These are phyloP conservation scores for Nesogale talazaci DNA, from an alignment of 2,113 vertebrate genomes.

Conservation along the genomic window DNA sequence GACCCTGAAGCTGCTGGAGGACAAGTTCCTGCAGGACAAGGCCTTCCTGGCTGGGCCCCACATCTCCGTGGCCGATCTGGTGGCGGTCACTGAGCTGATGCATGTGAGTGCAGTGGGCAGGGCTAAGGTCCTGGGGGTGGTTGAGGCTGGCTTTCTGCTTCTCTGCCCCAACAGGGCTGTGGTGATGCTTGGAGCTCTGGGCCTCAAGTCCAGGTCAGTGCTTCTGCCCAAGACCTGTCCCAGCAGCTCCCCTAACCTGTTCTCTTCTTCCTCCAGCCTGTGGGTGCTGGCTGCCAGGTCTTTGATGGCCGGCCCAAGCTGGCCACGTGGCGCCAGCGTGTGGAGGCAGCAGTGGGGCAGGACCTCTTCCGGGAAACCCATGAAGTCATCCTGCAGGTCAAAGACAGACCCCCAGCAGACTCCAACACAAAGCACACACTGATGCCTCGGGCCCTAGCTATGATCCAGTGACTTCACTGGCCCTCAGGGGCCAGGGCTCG, in stretches of 20 bases:
- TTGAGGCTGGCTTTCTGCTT: not conserved
- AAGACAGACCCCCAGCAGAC: slow-evolving; percentile 45
- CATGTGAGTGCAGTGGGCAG: slow-evolving; percentile 52
- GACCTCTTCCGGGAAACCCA: slow-evolving; percentile 86
- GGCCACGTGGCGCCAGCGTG: slow-evolving; percentile 82
- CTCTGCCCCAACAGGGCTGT: not conserved
- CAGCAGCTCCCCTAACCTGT: not conserved
- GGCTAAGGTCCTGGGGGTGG: not conserved
- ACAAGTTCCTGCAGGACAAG: slow-evolving; percentile 92
- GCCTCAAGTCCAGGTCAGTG: slow-evolving; percentile 13
- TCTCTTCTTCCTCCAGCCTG: slow-evolving; percentile 80
- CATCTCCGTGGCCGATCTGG: slow-evolving; percentile 93
- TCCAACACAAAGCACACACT: slow-evolving; percentile 51
- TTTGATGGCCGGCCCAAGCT: slow-evolving; percentile 85
- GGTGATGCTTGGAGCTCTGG: not conserved
- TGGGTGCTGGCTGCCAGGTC: slow-evolving; percentile 84
- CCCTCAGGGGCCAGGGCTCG: not conserved
- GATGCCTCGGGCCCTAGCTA: slow-evolving; percentile 34
- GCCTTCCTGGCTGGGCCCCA: slow-evolving; percentile 88
- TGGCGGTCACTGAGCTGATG: slow-evolving; percentile 93
- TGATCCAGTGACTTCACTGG: slow-evolving; percentile 37
- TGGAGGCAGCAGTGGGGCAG: slow-evolving; percentile 83
- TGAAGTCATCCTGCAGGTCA: slow-evolving; percentile 78
- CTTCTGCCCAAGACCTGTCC: not conserved
- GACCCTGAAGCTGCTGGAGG: slow-evolving; percentile 88